A percentile compares a stretch with the other conserved stretches of the same genome.
Conservation (phyloP, 2,888 invertebrate genomes). For the Agrotis segetum region DNA sequence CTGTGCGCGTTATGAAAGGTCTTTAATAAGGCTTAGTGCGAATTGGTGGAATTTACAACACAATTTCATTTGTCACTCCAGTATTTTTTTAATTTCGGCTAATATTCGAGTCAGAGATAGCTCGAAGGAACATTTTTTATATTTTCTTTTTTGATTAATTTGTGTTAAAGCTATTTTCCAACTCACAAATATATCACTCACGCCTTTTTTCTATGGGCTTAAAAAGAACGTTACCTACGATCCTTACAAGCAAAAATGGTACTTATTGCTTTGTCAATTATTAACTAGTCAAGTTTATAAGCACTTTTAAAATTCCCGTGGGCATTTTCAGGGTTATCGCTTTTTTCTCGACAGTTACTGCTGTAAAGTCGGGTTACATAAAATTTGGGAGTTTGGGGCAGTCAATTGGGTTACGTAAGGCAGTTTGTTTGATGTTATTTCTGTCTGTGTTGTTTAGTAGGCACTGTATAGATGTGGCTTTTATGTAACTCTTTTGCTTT, state of each 20-base stretch:
- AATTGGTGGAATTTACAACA: too few relatives aligned
- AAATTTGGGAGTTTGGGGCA: slow-evolving; percentile 11
- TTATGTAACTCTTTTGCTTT: slow-evolving; percentile 2
- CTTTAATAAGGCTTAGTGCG: too few relatives aligned
- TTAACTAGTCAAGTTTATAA: too few relatives aligned
- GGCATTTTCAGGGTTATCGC: background rate
- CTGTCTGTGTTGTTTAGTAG: slow-evolving; percentile 3
- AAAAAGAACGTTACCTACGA: too few relatives aligned
- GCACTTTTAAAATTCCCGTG: background rate
- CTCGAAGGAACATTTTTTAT: background rate
- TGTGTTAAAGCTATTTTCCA: too few relatives aligned
- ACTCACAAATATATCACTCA: too few relatives aligned
- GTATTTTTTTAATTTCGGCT: background rate
- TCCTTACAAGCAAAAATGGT: too few relatives aligned
- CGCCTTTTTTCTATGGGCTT: too few relatives aligned
- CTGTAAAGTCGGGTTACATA: slow-evolving; percentile 35
- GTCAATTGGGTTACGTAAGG: slow-evolving; percentile 38
- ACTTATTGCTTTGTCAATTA: too few relatives aligned
- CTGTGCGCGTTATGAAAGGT: too few relatives aligned
- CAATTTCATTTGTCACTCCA: background rate
- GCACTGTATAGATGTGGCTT: background rate
- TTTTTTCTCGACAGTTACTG: slow-evolving; percentile 8
- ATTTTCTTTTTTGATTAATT: background rate
- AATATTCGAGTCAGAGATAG: background rate
- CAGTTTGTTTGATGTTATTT: slow-evolving; percentile 11